These are phyloP conservation scores for Otus sunia DNA, from an alignment of 2,113 vertebrate genomes.

Conservation along the genomic window DNA sequence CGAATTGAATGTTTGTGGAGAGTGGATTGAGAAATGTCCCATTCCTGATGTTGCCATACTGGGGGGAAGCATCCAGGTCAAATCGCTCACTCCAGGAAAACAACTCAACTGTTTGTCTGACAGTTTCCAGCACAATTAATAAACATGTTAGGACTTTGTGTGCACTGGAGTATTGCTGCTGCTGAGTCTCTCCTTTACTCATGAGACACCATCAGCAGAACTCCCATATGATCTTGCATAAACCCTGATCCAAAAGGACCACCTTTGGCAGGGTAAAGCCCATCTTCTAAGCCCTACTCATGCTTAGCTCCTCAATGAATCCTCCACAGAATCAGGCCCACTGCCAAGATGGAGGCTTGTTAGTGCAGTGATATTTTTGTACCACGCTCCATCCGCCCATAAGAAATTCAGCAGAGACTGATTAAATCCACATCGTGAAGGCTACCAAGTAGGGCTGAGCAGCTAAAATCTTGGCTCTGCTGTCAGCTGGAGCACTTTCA, in stretches of 20 bases:
- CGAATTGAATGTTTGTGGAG: neutral
- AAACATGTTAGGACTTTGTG: neutral
- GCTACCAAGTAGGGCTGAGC: neutral
- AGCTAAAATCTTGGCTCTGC: neutral
- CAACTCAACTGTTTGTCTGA: neutral
- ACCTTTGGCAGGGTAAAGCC: neutral
- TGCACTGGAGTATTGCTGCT: neutral
- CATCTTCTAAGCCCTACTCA: neutral
- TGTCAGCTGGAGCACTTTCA: neutral
- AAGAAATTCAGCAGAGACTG: neutral
- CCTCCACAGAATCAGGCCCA: neutral
- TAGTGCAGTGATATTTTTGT: neutral
- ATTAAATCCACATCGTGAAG: neutral
- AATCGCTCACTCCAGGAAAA: neutral
- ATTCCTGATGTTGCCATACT: fast-evolving
- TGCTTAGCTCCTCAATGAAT: neutral
- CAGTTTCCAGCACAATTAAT: neutral
- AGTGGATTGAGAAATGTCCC: neutral
- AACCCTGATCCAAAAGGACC: neutral
- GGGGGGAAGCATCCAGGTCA: neutral
- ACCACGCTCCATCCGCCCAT: neutral
- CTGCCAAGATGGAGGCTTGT: neutral
- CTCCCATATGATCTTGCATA: neutral
- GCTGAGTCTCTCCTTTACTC: neutral
- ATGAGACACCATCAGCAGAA: neutral